phyloP scores from a whole-genome alignment of 2,888 invertebrate species.

The Aphrophora alni region DNA sequence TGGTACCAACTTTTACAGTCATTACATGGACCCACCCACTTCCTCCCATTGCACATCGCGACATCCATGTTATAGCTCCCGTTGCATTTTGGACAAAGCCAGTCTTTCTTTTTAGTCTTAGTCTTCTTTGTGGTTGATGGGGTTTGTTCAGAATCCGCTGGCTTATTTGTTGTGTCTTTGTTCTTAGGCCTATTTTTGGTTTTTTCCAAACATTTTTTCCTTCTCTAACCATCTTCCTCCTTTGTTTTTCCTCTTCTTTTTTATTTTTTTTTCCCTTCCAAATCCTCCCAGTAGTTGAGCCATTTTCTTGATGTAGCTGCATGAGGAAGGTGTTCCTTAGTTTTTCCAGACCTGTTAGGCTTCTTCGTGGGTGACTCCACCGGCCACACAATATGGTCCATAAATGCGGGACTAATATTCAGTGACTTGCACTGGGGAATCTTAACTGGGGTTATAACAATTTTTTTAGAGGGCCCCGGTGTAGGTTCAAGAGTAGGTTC shows the following conservation, averaged over 20 bases:
- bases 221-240: neutral
- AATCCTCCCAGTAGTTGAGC: slow-evolving; percentile 18
- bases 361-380: slow-evolving; percentile 23
- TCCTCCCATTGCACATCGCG: slow-evolving; percentile 17
- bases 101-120: slow-evolving; percentile 10
- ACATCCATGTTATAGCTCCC: slow-evolving; percentile 14
- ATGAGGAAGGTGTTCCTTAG: slow-evolving; percentile 23
- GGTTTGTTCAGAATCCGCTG: no score
- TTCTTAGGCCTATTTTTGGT: no score
- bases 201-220: no score
- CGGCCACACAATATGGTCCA: slow-evolving; percentile 24
- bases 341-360: slow-evolving; percentile 22
- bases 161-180: no score
- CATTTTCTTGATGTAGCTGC: slow-evolving; percentile 22
- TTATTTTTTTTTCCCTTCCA: neutral
- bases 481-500: slow-evolving; percentile 13
- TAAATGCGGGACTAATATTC: slow-evolving; percentile 28
- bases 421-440: slow-evolving; percentile 27
- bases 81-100: slow-evolving; percentile 11
- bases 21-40: slow-evolving; percentile 10
- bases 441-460: slow-evolving; percentile 22
- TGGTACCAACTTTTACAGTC: slow-evolving; percentile 18
- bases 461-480: no score
- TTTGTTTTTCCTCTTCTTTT: neutral
- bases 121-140: neutral